These are phyloP conservation scores for Oryctes rhinoceros DNA, from an alignment of 1,140 invertebrate species.

Conservation along the genomic window DNA sequence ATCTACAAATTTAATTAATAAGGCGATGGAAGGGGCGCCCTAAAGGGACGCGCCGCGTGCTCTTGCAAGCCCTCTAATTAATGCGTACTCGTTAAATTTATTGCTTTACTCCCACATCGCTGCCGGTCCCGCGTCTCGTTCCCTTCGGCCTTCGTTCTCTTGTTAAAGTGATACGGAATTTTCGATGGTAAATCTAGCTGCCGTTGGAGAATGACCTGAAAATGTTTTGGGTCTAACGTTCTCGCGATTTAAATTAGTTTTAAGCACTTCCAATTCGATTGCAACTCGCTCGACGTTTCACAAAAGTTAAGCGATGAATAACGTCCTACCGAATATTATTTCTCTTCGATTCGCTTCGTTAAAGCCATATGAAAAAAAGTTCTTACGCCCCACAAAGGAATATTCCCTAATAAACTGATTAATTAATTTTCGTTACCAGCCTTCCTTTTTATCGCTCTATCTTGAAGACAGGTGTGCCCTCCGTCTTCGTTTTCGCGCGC, in stretches of 20 bases:
- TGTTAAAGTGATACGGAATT: conserved; percentile 32
- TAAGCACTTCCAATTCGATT: background rate
- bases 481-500: background rate
- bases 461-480: background rate
- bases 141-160: background rate
- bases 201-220: conserved; percentile 5
- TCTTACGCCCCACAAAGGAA: background rate
- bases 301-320: too few relatives aligned
- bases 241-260: conserved; percentile 13
- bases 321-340: background rate
- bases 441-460: background rate
- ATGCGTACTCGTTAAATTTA: conserved; percentile 37
- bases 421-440: background rate
- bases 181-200: conserved; percentile 26
- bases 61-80: conserved; percentile 33
- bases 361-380: too few relatives aligned
- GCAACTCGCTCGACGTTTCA: background rate
- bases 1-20: conserved; percentile 37
- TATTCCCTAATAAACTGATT: background rate
- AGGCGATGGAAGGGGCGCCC: background rate
- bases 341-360: too few relatives aligned
- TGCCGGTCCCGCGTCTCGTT: background rate
- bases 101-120: conserved; percentile 20
- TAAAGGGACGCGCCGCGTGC: background rate
- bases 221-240: background rate